phyloP scores from a whole-genome alignment of 2,797 vertebrate species.

The Sebastes steindachneri region DNA sequence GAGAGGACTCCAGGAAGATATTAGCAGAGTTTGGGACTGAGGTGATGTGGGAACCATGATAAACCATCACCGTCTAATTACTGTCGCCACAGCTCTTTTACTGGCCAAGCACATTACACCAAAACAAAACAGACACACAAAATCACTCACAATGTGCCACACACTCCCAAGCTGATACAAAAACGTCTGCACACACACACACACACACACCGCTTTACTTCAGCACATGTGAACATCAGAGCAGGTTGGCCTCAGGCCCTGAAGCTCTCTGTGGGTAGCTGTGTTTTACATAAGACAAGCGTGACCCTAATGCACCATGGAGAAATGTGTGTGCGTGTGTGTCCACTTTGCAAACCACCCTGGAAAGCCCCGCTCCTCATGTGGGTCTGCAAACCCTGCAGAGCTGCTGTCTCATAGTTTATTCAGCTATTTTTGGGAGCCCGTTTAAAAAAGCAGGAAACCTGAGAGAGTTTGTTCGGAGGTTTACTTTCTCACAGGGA shows the following conservation, averaged over 20 bases:
- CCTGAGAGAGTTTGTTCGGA: conserved; percentile 38
- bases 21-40: conserved; percentile 50
- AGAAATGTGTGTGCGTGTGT: conserved; percentile 34
- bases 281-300: conserved; percentile 67
- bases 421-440: conserved; percentile 66
- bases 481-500: conserved; percentile 41
- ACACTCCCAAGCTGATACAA: conserved; percentile 24
- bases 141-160: conserved; percentile 20
- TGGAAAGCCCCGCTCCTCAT: conserved; percentile 75
- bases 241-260: conserved; percentile 37
- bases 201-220: conserved; percentile 1
- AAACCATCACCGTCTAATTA: conserved; percentile 67
- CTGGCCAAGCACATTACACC: conserved; percentile 34
- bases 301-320: conserved; percentile 60
- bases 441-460: conserved; percentile 35
- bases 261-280: conserved; percentile 43
- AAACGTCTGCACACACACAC: neutral
- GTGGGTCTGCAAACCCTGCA: conserved; percentile 52
- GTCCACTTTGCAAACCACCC: conserved; percentile 53
- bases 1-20: conserved; percentile 49
- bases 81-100: conserved; percentile 48
- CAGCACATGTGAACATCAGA: conserved; percentile 58
- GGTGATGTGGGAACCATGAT: conserved; percentile 67
- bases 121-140: conserved; percentile 52
- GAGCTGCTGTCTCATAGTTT: conserved; percentile 73